phyloP scores from a whole-genome alignment of 1,140 invertebrate genomes.

The Ceratitis capitata region DNA sequence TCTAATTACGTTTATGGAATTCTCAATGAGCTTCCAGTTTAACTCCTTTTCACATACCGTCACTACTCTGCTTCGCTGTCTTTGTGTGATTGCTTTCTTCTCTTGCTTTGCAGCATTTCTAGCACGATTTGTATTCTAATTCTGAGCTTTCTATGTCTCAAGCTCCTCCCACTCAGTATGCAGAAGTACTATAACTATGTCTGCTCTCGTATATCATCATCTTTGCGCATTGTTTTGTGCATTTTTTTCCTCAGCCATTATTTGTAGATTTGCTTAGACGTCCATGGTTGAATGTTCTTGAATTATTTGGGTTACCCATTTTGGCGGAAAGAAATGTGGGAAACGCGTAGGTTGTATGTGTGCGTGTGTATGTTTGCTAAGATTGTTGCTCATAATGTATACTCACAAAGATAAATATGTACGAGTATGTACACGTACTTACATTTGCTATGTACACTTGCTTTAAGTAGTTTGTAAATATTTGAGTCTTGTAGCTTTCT shows the following conservation, averaged over 20 bases:
- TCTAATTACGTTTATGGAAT: constrained; percentile 37
- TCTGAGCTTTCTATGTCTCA: background rate
- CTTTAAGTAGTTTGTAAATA: constrained; percentile 1
- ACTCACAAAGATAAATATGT: no score
- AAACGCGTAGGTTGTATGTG: background rate
- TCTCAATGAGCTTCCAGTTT: background rate
- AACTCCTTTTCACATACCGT: background rate
- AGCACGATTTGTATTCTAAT: constrained; percentile 26
- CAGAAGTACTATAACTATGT: background rate
- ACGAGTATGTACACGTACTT: background rate
- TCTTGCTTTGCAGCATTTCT: background rate
- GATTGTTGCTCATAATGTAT: background rate
- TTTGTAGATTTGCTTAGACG: constrained; percentile 32
- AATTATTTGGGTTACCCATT: constrained; percentile 28
- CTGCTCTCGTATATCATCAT: background rate
- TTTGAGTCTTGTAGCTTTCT: background rate
- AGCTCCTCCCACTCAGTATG: background rate
- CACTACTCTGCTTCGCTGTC: background rate
- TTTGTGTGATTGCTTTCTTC: no score
- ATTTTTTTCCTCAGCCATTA: constrained; percentile 10
- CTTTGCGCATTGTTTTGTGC: constrained; percentile 2
- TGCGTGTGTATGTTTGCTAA: background rate
- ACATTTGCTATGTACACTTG: background rate
- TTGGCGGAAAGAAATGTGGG: background rate
- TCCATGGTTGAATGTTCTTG: background rate